phyloP scores from a whole-genome alignment of 1,140 invertebrate genomes.

The Drosophila virilis region DNA sequence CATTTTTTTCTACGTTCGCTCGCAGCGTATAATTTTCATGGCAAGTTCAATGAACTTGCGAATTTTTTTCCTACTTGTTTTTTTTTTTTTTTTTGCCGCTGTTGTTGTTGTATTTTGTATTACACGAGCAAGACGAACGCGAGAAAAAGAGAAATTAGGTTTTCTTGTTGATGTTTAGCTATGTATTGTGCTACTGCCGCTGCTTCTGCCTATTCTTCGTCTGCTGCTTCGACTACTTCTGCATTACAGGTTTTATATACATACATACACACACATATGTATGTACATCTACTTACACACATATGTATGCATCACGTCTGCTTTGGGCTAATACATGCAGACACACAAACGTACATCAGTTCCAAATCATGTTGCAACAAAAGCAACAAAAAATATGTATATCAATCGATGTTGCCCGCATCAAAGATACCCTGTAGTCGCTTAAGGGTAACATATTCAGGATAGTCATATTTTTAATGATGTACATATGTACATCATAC shows the following conservation, averaged over 20 bases:
- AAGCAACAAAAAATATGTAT: too few species aligned
- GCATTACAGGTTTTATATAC: slow-evolving; percentile 39
- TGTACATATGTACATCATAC: too few species aligned
- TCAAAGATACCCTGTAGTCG: neutral
- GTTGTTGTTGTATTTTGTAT: slow-evolving; percentile 44
- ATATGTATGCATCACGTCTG: slow-evolving; percentile 7
- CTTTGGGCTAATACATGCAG: neutral
- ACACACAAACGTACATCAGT: neutral
- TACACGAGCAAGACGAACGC: slow-evolving; percentile 33
- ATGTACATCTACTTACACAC: neutral
- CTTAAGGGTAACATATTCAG: too few species aligned
- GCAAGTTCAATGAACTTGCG: slow-evolving; percentile 82
- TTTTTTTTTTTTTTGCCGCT: slow-evolving; percentile 6
- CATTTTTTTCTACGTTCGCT: slow-evolving; percentile 36
- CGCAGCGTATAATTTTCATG: slow-evolving; percentile 75
- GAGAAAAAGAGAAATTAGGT: slow-evolving; percentile 64
- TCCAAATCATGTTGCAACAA: slow-evolving; percentile 13
- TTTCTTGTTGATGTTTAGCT: slow-evolving; percentile 39
- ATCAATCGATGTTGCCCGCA: neutral
- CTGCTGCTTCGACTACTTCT: slow-evolving; percentile 7
- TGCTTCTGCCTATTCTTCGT: slow-evolving; percentile 1
- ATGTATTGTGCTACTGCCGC: slow-evolving; percentile 12
- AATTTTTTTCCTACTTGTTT: slow-evolving; percentile 62
- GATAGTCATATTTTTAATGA: too few species aligned
- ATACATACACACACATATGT: neutral